Evolutionary conservation across 2,113 vertebrate genomes (phyloP).

Genomic region (Tetrax tetrax): DNA sequence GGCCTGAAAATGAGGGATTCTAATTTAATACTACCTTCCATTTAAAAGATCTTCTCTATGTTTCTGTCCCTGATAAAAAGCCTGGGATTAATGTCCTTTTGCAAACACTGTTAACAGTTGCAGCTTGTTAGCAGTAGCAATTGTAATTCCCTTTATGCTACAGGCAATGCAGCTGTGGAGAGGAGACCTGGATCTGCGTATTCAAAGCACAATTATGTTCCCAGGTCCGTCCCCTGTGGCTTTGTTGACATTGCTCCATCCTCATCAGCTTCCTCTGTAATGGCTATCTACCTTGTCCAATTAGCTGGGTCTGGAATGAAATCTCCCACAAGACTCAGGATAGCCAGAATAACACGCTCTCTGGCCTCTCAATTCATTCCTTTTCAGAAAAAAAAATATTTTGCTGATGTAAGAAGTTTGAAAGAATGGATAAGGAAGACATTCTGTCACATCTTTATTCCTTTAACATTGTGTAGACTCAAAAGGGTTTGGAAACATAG

Average conservation of each 20-base stretch:
- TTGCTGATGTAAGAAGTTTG: not conserved
- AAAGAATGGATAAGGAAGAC: not conserved
- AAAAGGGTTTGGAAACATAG: not conserved
- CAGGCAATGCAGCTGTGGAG: not conserved
- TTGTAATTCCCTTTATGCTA: not conserved
- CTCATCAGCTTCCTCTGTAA: not conserved
- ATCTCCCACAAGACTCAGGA: not conserved
- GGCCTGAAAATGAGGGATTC: not conserved
- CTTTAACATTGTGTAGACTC: not conserved
- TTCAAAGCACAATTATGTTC: not conserved
- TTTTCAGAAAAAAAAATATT: not conserved
- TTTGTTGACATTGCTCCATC: not conserved
- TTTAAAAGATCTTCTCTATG: not conserved
- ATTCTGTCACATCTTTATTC: not conserved
- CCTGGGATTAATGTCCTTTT: not conserved
- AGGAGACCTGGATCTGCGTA: not conserved
- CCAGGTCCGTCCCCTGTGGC: not conserved
- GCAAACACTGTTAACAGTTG: not conserved
- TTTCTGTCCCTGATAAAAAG: not conserved
- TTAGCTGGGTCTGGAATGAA: not conserved
- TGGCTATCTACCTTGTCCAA: not conserved
- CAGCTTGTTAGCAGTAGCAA: not conserved
- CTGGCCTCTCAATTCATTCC: not conserved
- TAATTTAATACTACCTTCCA: not conserved
- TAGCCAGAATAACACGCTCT: not conserved